phyloP scores from a whole-genome alignment of 2,797 vertebrate species.

The Yasuhikotakia modesta region DNA sequence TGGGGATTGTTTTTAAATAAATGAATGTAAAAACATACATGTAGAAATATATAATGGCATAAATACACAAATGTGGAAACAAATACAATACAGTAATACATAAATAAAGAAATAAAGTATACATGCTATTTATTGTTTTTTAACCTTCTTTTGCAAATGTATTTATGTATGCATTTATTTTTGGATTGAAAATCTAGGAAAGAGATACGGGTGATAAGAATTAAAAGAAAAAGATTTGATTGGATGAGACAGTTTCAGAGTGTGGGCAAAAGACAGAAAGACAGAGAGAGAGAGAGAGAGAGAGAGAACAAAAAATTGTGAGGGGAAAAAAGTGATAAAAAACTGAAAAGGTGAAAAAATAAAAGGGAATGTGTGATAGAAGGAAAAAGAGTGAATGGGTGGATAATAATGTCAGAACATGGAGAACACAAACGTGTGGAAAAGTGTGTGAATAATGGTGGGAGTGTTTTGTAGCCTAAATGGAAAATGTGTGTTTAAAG shows the following conservation, averaged over 20 bases:
- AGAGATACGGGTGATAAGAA: constrained; percentile 26
- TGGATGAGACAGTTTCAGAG: neutral
- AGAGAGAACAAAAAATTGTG: neutral
- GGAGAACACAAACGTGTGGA: neutral
- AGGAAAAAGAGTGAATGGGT: neutral
- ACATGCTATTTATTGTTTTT: too few relatives aligned
- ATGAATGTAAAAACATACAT: too few relatives aligned
- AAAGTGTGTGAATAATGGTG: constrained; percentile 1
- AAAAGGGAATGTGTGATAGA: neutral
- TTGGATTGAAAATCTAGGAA: neutral
- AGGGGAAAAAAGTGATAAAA: neutral
- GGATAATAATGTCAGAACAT: neutral
- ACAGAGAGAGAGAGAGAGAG: too few relatives aligned
- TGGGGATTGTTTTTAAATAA: too few relatives aligned
- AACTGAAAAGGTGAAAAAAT: constrained; percentile 5
- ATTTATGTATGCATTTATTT: too few relatives aligned
- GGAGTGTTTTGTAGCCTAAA: neutral
- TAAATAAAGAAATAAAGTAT: too few relatives aligned
- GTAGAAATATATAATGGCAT: too few relatives aligned
- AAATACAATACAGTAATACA: too few relatives aligned
- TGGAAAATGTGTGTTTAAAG: neutral
- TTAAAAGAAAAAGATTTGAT: constrained; percentile 7
- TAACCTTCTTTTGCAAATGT: too few relatives aligned
- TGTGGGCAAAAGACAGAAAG: constrained; percentile 4
- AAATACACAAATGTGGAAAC: too few relatives aligned